Percentiles rank a stretch among this genome's conserved stretches.
phyloP scores from a whole-genome alignment of 2,888 invertebrate genomes.

The Agriopis marginaria region DNA sequence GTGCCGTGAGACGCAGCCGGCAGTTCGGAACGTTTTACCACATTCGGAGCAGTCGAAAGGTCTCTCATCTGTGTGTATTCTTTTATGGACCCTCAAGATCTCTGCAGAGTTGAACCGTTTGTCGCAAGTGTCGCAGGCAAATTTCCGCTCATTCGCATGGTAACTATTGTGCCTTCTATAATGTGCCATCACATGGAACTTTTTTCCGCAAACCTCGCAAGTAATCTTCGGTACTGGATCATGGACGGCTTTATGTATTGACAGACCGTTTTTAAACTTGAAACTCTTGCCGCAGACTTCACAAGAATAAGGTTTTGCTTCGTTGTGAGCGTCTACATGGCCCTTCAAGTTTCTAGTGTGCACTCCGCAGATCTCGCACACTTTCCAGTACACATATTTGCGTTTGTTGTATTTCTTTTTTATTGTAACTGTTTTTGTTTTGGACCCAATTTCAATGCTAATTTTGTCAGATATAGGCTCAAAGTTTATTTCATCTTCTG shows the following conservation, averaged over 20 bases:
- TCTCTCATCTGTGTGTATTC: conserved; percentile 81
- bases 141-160: conserved; percentile 84
- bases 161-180: conserved; percentile 82
- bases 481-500: conserved; percentile 42
- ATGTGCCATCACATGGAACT: conserved; percentile 81
- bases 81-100: conserved; percentile 79
- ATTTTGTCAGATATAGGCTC: conserved; percentile 2
- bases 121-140: conserved; percentile 82
- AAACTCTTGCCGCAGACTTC: conserved; percentile 80
- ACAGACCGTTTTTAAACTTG: conserved; percentile 79
- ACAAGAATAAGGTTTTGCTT: conserved; percentile 73
- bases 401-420: conserved; percentile 59
- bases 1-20: conserved; percentile 81
- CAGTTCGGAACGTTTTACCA: conserved; percentile 80
- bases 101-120: conserved; percentile 84
- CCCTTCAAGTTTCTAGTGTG: conserved; percentile 74
- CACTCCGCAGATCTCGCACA: conserved; percentile 73
- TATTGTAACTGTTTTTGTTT: conserved; percentile 39
- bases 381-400: conserved; percentile 74
- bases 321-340: conserved; percentile 78
- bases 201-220: conserved; percentile 84
- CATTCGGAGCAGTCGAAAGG: conserved; percentile 79
- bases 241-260: conserved; percentile 78
- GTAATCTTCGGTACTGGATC: conserved; percentile 79
- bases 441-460: conserved; percentile 6